Conservation (phyloP, 53 echinoderm and acorn worm genomes). For the Patiria pectinifera region DNA sequence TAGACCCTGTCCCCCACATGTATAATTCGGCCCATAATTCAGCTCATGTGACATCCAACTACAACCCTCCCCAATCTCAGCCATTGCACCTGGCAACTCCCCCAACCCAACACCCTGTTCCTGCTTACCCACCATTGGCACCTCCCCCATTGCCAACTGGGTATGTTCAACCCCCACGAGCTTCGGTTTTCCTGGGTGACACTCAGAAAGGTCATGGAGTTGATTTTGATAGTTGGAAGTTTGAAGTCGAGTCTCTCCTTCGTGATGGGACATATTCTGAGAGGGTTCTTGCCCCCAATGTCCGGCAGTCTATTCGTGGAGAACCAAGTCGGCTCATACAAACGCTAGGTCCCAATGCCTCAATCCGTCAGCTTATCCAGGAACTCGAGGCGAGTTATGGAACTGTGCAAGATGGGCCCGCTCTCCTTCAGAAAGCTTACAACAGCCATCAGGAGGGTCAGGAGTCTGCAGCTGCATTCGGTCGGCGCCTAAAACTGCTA, state of each 20-base stretch:
- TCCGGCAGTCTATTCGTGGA: slow-evolving; percentile 1
- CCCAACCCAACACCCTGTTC: background rate
- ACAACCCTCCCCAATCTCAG: background rate
- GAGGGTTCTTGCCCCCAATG: background rate
- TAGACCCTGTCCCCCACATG: no score
- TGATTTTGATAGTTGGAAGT: background rate
- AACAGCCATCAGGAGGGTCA: background rate
- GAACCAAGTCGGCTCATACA: slow-evolving; percentile 13
- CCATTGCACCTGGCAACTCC: background rate
- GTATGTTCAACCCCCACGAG: background rate
- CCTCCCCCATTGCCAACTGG: background rate
- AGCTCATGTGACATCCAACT: no score
- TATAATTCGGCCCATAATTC: no score
- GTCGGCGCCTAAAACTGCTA: background rate
- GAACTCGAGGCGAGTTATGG: slow-evolving; percentile 17
- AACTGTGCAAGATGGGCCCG: background rate
- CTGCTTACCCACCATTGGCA: background rate
- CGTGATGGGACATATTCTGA: background rate
- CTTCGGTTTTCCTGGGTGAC: background rate
- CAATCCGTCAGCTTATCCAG: background rate
- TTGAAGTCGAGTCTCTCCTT: background rate
- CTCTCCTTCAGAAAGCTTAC: background rate
- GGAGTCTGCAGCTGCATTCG: background rate
- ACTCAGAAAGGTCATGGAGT: background rate
- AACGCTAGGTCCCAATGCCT: slow-evolving; percentile 12